Conservation (phyloP, 2,797 vertebrate species). For the Enteromius radiatus region DNA sequence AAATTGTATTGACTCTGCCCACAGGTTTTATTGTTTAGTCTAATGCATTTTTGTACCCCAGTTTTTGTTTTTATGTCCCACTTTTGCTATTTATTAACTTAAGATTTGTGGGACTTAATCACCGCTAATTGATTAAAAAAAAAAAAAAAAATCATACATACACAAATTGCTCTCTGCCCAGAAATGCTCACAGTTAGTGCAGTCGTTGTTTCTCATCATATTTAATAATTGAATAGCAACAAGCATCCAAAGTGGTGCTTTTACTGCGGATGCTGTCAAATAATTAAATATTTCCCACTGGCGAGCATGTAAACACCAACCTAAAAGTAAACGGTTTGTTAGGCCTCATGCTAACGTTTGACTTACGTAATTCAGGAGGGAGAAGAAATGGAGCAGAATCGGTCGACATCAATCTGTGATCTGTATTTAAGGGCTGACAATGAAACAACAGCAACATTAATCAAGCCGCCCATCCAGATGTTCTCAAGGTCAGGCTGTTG, state of each 20-base stretch:
- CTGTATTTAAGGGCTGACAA: constrained; percentile 46
- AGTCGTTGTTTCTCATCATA: constrained; percentile 50
- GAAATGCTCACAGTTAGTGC: constrained; percentile 43
- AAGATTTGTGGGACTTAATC: constrained; percentile 32
- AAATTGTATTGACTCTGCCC: background rate
- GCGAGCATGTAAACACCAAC: constrained; percentile 29
- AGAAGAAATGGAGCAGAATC: constrained; percentile 25
- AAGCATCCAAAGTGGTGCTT: constrained; percentile 44
- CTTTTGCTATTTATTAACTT: constrained; percentile 28
- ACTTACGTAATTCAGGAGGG: constrained; percentile 14
- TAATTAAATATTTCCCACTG: constrained; percentile 61
- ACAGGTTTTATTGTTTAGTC: constrained; percentile 18
- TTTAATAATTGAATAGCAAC: constrained; percentile 66
- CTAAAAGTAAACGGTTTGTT: constrained; percentile 52
- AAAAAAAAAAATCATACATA: constrained; percentile 31
- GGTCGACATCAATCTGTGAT: constrained; percentile 50
- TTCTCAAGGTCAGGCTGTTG: constrained; percentile 55
- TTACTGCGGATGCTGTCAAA: constrained; percentile 49
- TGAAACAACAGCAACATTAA: constrained; percentile 51
- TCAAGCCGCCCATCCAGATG: constrained; percentile 53
- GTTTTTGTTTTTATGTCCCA: constrained; percentile 21
- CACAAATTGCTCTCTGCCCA: constrained; percentile 36
- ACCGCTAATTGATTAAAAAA: constrained; percentile 36
- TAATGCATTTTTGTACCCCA: background rate
- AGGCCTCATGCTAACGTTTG: constrained; percentile 24